Percentiles rank a stretch among this genome's conserved stretches.
These are phyloP conservation scores for Pantherophis alleghaniensis DNA, from an alignment of 2,797 vertebrate genomes.

Conservation along the genomic window DNA sequence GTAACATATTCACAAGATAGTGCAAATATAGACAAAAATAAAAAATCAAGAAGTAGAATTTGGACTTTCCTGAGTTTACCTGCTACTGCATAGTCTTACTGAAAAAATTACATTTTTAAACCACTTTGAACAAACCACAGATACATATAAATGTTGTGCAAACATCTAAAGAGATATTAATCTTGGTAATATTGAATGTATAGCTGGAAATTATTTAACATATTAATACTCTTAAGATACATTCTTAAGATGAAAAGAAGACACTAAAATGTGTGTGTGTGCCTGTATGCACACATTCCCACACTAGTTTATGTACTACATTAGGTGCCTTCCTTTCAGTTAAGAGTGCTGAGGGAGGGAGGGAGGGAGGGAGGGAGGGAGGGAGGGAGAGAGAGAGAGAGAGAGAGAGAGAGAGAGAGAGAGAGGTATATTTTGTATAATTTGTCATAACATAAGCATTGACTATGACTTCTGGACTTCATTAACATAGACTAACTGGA, in stretches of 20 bases:
- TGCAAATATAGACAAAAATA: neutral
- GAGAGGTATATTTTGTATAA: neutral
- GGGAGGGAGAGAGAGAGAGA: too few species aligned
- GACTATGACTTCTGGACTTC: neutral
- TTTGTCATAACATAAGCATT: neutral
- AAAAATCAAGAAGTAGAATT: neutral
- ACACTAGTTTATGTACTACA: neutral
- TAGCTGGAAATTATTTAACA: neutral
- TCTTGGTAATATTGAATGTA: neutral
- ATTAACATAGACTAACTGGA: neutral
- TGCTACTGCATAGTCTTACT: neutral
- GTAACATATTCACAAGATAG: neutral
- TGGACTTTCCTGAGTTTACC: fast-evolving
- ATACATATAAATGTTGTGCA: neutral
- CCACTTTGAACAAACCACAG: neutral
- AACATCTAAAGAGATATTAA: neutral
- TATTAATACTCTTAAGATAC: neutral
- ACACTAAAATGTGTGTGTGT: neutral
- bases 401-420: too few species aligned
- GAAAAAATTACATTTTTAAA: neutral
- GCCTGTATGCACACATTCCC: too few species aligned
- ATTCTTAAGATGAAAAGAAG: neutral
- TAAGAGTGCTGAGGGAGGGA: neutral
- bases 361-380: too few species aligned
- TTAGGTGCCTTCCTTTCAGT: neutral